Percentiles rank a stretch among this genome's conserved stretches.
Conservation (phyloP, 1,140 invertebrate genomes). For the Halictus rubicundus region DNA sequence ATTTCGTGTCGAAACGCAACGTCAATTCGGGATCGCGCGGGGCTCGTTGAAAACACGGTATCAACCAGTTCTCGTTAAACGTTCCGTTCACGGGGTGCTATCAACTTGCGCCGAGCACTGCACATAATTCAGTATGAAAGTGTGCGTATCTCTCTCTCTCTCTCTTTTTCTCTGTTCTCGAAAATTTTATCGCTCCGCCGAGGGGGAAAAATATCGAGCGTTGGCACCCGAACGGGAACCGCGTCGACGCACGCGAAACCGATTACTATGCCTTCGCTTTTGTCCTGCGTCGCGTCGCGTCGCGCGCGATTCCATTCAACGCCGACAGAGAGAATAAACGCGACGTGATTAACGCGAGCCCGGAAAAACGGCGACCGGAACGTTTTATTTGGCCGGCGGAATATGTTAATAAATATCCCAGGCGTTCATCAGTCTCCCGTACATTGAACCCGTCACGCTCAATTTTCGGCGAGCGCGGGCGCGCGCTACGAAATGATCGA, state of each 20-base stretch:
- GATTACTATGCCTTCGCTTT: not conserved
- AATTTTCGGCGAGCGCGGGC: slow-evolving; percentile 3
- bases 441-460: slow-evolving; percentile 22
- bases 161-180: not conserved
- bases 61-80: not conserved
- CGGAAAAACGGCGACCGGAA: not conserved
- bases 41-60: not conserved
- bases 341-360: not conserved
- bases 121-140: not conserved
- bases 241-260: not conserved
- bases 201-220: not conserved
- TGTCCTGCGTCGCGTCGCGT: not conserved
- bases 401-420: slow-evolving; percentile 19
- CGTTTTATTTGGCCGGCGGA: not conserved
- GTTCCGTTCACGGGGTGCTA: not conserved
- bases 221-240: not conserved
- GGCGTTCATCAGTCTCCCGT: slow-evolving; percentile 2
- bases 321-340: not conserved
- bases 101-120: not conserved
- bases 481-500: slow-evolving; percentile 22
- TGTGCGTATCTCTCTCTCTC: not conserved
- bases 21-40: not conserved
- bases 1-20: not conserved
- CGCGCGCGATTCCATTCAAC: not conserved
- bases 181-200: not conserved